phyloP scores from a whole-genome alignment of 1,140 invertebrate species.

The Drosophila asahinai region DNA sequence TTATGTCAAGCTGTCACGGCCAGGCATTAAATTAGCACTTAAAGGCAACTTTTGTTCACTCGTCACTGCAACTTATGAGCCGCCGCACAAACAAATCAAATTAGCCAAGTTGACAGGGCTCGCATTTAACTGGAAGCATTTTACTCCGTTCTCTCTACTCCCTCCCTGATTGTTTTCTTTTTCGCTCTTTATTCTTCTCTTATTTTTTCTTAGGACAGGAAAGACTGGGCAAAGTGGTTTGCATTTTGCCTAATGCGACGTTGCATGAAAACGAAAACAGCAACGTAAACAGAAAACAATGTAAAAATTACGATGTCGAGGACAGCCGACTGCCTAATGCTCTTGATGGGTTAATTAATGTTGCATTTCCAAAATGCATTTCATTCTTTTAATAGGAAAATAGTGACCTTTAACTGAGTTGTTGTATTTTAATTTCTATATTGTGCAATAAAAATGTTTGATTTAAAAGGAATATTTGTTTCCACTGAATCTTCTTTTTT shows the following conservation, averaged over 20 bases:
- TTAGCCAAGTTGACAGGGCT: conserved; percentile 45
- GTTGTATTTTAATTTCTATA: background rate
- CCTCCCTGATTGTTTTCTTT: background rate
- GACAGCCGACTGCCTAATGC: conserved; percentile 21
- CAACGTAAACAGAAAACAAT: conserved; percentile 60
- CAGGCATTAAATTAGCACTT: conserved; percentile 50
- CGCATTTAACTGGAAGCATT: conserved; percentile 28
- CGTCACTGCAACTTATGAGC: conserved; percentile 16
- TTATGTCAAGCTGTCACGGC: conserved; percentile 70
- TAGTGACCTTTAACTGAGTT: too few relatives aligned
- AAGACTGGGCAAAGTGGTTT: conserved; percentile 48
- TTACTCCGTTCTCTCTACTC: background rate
- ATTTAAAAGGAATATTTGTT: background rate
- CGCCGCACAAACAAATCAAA: conserved; percentile 25
- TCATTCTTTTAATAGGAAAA: background rate
- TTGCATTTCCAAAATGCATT: background rate
- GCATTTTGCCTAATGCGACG: conserved; percentile 62
- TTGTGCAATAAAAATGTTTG: background rate
- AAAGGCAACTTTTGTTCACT: conserved; percentile 22
- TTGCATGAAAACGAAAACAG: conserved; percentile 63
- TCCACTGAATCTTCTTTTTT: background rate
- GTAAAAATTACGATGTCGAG: conserved; percentile 6
- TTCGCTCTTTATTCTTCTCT: conserved; percentile 13
- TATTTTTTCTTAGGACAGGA: background rate
- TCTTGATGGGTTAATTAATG: background rate